Evolutionary conservation across 2,888 invertebrate species (phyloP).

Genomic region (Nebria salina): DNA sequence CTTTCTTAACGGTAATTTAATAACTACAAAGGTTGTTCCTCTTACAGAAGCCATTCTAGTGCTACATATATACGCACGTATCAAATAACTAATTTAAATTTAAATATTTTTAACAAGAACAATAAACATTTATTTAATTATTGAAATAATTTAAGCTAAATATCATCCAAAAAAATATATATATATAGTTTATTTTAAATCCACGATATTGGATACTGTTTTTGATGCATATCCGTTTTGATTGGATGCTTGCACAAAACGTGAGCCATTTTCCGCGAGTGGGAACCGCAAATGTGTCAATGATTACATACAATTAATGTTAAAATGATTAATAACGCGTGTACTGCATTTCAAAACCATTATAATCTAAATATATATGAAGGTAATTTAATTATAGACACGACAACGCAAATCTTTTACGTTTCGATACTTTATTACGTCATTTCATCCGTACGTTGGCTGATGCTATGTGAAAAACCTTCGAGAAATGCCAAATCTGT

Average conservation of each 20-base stretch:
- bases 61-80: too few species aligned
- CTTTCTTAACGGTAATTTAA: background rate
- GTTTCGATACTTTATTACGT: background rate
- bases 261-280: too few species aligned
- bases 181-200: too few species aligned
- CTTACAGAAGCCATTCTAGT: background rate
- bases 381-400: background rate
- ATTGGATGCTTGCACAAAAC: too few species aligned
- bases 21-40: background rate
- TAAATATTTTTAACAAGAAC: too few species aligned
- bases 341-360: background rate
- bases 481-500: background rate
- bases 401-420: background rate
- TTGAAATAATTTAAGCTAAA: too few species aligned
- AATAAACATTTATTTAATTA: too few species aligned
- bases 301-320: background rate
- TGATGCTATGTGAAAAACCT: background rate
- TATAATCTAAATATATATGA: background rate
- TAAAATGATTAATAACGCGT: background rate
- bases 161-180: too few species aligned
- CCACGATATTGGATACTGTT: too few species aligned
- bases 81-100: too few species aligned
- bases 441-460: background rate
- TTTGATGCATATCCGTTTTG: too few species aligned
- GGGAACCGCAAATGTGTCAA: background rate